Evolutionary conservation across 2,797 vertebrate species (phyloP).

Genomic region (Botia almorhae): DNA sequence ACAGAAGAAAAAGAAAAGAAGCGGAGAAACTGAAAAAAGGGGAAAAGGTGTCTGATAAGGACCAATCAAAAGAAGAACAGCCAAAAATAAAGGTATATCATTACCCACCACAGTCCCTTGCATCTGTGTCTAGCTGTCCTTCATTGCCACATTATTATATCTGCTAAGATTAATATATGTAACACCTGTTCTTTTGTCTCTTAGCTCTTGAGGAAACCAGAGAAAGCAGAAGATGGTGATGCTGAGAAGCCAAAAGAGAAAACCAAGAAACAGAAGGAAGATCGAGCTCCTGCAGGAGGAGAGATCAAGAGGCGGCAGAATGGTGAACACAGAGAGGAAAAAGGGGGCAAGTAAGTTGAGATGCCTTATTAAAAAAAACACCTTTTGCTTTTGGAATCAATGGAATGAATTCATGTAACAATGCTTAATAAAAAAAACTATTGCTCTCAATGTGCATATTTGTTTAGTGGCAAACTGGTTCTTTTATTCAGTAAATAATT

Average conservation of each 20-base stretch:
- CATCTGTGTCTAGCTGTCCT: not conserved
- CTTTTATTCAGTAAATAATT: too few relatives aligned
- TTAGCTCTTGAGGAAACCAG: slow-evolving; percentile 95
- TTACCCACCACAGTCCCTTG: too few relatives aligned
- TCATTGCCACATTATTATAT: not conserved
- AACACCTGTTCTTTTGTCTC: slow-evolving; percentile 53
- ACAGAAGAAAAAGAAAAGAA: slow-evolving; percentile 94
- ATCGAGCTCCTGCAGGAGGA: slow-evolving; percentile 74
- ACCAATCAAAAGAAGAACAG: slow-evolving; percentile 92
- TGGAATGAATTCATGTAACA: too few relatives aligned
- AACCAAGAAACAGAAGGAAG: slow-evolving; percentile 89
- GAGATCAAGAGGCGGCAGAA: slow-evolving; percentile 85
- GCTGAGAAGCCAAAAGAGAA: slow-evolving; percentile 90
- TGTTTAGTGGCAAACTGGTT: too few relatives aligned
- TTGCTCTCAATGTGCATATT: too few relatives aligned
- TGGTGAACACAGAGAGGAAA: slow-evolving; percentile 87
- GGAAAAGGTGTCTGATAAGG: slow-evolving; percentile 86
- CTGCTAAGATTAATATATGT: not conserved
- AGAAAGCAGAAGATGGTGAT: slow-evolving; percentile 87
- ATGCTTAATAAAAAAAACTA: too few relatives aligned
- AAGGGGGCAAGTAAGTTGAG: slow-evolving; percentile 83
- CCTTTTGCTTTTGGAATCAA: too few relatives aligned
- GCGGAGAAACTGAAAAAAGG: slow-evolving; percentile 91
- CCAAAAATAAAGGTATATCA: slow-evolving; percentile 94
- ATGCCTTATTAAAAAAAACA: too few relatives aligned